Evolutionary conservation across 2,888 invertebrate species (phyloP).

Genomic region (Leucoma salicis): DNA sequence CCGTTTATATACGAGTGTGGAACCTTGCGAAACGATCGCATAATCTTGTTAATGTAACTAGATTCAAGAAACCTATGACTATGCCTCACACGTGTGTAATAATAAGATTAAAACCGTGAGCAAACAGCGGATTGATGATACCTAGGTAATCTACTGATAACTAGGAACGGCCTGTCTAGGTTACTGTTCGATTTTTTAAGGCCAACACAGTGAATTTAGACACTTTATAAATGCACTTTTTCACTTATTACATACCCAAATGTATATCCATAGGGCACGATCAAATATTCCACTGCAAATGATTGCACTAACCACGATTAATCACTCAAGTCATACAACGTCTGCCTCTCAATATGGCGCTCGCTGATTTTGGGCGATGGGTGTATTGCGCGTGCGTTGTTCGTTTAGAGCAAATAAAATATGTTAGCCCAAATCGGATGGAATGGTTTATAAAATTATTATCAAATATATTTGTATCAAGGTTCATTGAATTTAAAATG

Average conservation of each 20-base stretch:
- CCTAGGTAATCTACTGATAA: slow-evolving; percentile 83
- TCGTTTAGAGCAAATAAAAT: slow-evolving; percentile 69
- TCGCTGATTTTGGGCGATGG: slow-evolving; percentile 83
- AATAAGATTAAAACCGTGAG: slow-evolving; percentile 86
- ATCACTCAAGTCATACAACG: slow-evolving; percentile 84
- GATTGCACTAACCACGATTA: slow-evolving; percentile 81
- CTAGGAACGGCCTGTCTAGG: slow-evolving; percentile 85
- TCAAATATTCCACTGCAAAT: slow-evolving; percentile 80
- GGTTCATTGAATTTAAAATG: slow-evolving; percentile 36
- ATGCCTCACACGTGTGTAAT: slow-evolving; percentile 84
- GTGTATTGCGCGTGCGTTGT: slow-evolving; percentile 81
- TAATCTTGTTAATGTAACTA: slow-evolving; percentile 90
- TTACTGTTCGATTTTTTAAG: slow-evolving; percentile 74
- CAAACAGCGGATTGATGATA: slow-evolving; percentile 83
- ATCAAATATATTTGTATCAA: slow-evolving; percentile 38
- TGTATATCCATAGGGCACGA: slow-evolving; percentile 83
- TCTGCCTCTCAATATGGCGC: slow-evolving; percentile 90
- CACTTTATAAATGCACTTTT: slow-evolving; percentile 56
- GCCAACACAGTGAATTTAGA: slow-evolving; percentile 48
- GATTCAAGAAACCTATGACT: slow-evolving; percentile 89
- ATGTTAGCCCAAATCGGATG: slow-evolving; percentile 49
- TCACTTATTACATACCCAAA: slow-evolving; percentile 78
- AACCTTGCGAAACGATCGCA: slow-evolving; percentile 82
- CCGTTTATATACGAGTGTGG: slow-evolving; percentile 83
- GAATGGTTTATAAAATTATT: slow-evolving; percentile 41